A percentile compares a stretch with the other conserved stretches of the same genome.
These are phyloP conservation scores for Scelioninae gen. 1 DNA, from an alignment of 2,888 invertebrate genomes.

Conservation along the genomic window DNA sequence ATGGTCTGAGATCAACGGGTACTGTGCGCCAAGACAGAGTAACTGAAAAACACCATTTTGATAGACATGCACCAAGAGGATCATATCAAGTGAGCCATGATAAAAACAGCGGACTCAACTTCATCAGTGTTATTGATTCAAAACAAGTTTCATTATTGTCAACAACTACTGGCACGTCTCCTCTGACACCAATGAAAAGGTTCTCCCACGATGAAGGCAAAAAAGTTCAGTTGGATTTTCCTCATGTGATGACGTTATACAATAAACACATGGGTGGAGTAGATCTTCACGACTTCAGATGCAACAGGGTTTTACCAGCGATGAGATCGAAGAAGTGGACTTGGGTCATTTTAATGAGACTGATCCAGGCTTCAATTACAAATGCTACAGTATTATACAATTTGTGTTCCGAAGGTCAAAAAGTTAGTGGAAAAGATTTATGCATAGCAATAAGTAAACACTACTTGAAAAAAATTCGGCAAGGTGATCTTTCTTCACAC, in stretches of 20 bases:
- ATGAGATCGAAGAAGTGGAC: constrained; percentile 67
- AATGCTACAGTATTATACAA: constrained; percentile 30
- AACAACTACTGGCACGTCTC: constrained; percentile 17
- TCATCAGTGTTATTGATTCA: constrained; percentile 25
- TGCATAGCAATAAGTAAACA: constrained; percentile 13
- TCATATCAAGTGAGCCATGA: constrained; percentile 32
- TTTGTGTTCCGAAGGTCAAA: constrained; percentile 8
- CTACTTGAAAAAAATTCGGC: constrained; percentile 5
- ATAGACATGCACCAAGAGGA: constrained; percentile 41
- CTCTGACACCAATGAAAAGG: constrained; percentile 10
- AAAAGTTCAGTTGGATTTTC: constrained; percentile 23
- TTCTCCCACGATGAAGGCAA: background rate
- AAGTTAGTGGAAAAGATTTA: constrained; percentile 17
- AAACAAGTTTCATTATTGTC: constrained; percentile 38
- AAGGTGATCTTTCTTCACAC: constrained; percentile 12
- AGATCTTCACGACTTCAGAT: constrained; percentile 32
- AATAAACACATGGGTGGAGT: constrained; percentile 39
- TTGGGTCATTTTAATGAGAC: constrained; percentile 57
- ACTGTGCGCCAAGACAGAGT: constrained; percentile 57
- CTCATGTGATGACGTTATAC: constrained; percentile 11
- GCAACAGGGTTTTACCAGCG: constrained; percentile 59
- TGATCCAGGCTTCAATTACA: constrained; percentile 61
- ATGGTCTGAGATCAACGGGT: constrained; percentile 52
- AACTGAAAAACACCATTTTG: constrained; percentile 47
- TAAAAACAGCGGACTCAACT: constrained; percentile 33